phyloP scores from a whole-genome alignment of 2,113 vertebrate genomes.

The Callionymus lyra region DNA sequence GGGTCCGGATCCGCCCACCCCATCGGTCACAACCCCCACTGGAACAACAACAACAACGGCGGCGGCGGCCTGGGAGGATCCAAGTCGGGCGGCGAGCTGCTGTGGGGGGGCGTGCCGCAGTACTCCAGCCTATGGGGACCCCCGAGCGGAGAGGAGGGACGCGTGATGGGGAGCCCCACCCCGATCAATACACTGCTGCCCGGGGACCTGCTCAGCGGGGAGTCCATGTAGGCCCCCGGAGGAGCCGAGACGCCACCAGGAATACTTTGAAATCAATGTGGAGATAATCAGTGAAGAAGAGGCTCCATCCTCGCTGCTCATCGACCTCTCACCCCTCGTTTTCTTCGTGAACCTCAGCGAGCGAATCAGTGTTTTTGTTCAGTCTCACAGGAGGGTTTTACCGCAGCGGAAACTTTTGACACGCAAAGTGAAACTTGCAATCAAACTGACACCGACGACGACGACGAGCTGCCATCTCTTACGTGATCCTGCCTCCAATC shows the following conservation, averaged over 20 bases:
- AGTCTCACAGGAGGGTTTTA: conserved; percentile 34
- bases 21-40: conserved; percentile 77
- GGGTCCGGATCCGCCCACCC: conserved; percentile 70
- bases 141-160: conserved; percentile 77
- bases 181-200: conserved; percentile 90
- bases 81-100: conserved; percentile 75
- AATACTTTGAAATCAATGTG: conserved; percentile 66
- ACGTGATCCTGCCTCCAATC: conserved; percentile 55
- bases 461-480: conserved; percentile 60
- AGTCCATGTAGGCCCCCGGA: conserved; percentile 82
- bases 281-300: conserved; percentile 49
- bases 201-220: conserved; percentile 89
- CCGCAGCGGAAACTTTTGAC: conserved; percentile 34
- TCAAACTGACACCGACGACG: conserved; percentile 56
- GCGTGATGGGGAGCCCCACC: conserved; percentile 89
- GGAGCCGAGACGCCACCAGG: conserved; percentile 36
- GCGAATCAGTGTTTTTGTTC: conserved; percentile 53
- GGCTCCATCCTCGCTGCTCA: conserved; percentile 44
- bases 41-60: conserved; percentile 74
- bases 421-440: conserved; percentile 40
- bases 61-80: conserved; percentile 29
- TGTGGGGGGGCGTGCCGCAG: conserved; percentile 84
- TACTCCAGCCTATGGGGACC: conserved; percentile 95
- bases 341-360: conserved; percentile 38
- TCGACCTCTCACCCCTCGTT: conserved; percentile 43